Evolutionary conservation across 2,113 vertebrate genomes (phyloP).

Genomic region (Seriola aureovittata): DNA sequence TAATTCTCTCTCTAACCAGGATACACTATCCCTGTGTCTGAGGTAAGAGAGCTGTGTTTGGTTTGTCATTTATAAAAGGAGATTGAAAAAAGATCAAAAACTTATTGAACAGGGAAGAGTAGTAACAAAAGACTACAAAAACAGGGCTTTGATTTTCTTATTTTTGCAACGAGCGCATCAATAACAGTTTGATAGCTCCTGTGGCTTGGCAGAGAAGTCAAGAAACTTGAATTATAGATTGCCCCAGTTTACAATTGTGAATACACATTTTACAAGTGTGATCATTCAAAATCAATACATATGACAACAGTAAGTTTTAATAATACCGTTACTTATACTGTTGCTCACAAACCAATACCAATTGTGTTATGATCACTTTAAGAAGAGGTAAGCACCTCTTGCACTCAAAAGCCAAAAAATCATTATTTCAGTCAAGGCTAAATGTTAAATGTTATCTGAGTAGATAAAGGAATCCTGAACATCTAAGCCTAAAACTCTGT

Average conservation of each 20-base stretch:
- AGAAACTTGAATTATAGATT: not conserved
- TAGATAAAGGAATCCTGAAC: slow-evolving; percentile 20
- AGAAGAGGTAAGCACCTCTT: not conserved
- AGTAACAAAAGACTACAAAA: slow-evolving; percentile 9
- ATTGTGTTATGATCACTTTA: not conserved
- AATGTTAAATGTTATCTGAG: slow-evolving; percentile 17
- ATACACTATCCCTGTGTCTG: not conserved
- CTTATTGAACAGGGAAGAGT: not conserved
- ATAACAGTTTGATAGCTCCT: not conserved
- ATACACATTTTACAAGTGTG: not conserved
- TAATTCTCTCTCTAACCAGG: not conserved
- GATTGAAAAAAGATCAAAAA: slow-evolving; percentile 21
- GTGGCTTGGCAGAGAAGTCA: not conserved
- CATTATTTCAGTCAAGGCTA: slow-evolving; percentile 28
- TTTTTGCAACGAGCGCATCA: not conserved
- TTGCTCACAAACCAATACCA: not conserved
- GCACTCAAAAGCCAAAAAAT: not conserved
- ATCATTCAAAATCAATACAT: slow-evolving; percentile 1
- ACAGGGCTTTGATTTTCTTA: not conserved
- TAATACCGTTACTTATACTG: not conserved
- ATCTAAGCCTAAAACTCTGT: slow-evolving; percentile 12
- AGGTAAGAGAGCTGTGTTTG: not conserved
- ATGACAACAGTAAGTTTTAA: not conserved
- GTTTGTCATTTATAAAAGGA: not conserved
- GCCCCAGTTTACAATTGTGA: not conserved